Evolutionary conservation across 2,797 vertebrate species (phyloP).

Genomic region (Diglossa cyanea): DNA sequence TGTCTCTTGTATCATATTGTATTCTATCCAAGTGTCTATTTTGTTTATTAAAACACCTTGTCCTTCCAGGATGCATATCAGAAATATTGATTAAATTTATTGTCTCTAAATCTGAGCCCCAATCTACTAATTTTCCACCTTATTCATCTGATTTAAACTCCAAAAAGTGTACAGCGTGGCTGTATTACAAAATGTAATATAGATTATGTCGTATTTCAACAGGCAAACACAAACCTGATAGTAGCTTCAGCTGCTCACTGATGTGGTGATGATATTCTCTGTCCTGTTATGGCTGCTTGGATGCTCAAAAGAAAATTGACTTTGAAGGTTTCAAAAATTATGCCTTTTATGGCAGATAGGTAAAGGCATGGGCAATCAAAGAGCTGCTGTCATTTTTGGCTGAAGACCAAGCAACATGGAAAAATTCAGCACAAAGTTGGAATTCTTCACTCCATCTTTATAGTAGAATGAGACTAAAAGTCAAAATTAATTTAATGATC

Average conservation of each 20-base stretch:
- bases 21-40: neutral
- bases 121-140: neutral
- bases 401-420: neutral
- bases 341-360: neutral
- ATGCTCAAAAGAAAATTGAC: neutral
- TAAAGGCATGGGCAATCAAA: neutral
- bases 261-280: neutral
- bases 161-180: neutral
- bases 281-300: neutral
- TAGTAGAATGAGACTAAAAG: neutral
- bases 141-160: neutral
- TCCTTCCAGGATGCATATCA: neutral
- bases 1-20: neutral
- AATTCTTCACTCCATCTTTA: neutral
- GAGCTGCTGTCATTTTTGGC: neutral
- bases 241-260: neutral
- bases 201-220: neutral
- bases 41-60: neutral
- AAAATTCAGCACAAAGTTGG: neutral
- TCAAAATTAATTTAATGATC: neutral
- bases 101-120: neutral
- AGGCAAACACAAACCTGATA: neutral
- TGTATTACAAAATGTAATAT: neutral
- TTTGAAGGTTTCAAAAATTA: neutral
- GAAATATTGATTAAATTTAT: neutral